phyloP scores from a whole-genome alignment of 2,888 invertebrate species.

The Nezara viridula region DNA sequence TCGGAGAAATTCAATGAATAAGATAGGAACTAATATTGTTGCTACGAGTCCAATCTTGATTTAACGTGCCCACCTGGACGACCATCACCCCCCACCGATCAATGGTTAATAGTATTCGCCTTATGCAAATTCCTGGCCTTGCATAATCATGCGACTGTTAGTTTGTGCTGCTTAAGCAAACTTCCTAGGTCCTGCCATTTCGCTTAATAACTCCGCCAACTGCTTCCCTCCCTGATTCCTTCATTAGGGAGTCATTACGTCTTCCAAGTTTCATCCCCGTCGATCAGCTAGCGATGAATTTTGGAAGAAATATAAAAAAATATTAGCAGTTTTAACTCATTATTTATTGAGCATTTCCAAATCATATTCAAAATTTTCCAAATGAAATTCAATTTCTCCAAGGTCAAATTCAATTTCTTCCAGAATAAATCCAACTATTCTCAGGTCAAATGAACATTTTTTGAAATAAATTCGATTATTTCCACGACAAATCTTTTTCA shows the following conservation, averaged over 20 bases:
- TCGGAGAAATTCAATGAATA: slow-evolving; percentile 36
- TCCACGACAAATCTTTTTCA: too few relatives aligned
- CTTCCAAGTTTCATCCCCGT: background rate
- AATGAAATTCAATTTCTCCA: too few relatives aligned
- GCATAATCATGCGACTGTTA: slow-evolving; percentile 46
- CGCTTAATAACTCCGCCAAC: background rate
- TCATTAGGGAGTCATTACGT: slow-evolving; percentile 16
- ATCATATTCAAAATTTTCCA: too few relatives aligned
- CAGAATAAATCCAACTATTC: too few relatives aligned
- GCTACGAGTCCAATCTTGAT: slow-evolving; percentile 22
- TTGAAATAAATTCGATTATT: too few relatives aligned
- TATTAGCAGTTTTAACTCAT: background rate
- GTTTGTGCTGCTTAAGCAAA: slow-evolving; percentile 42
- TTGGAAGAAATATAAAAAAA: background rate
- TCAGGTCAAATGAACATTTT: too few relatives aligned
- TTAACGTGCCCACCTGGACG: slow-evolving; percentile 36
- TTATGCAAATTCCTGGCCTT: slow-evolving; percentile 31
- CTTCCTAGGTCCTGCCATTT: slow-evolving; percentile 7
- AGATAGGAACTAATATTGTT: slow-evolving; percentile 42
- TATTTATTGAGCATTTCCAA: too few relatives aligned
- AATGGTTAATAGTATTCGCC: slow-evolving; percentile 40
- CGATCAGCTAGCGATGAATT: background rate
- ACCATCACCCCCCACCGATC: background rate
- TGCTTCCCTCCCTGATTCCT: background rate
- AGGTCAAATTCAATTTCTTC: too few relatives aligned